Percentiles rank a stretch among this genome's conserved stretches.
Evolutionary conservation across 2,888 invertebrate genomes (phyloP).

Genomic region (Terebella lapidaria): DNA sequence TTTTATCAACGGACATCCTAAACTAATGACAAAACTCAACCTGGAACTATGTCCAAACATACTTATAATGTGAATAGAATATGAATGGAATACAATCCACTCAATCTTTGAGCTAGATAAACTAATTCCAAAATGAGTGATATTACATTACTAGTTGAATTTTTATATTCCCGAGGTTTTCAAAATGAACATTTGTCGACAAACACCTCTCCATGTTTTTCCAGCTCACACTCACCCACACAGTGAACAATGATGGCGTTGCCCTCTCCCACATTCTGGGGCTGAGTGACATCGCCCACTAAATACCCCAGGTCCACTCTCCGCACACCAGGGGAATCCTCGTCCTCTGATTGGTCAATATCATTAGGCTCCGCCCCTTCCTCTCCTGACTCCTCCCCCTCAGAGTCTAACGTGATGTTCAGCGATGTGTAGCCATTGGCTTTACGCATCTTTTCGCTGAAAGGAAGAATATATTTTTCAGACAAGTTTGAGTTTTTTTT

Average conservation of each 20-base stretch:
- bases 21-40: no score
- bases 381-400: constrained; percentile 22
- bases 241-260: constrained; percentile 51
- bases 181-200: no score
- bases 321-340: constrained; percentile 13
- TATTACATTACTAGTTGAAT: no score
- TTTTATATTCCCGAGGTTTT: no score
- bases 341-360: constrained; percentile 19
- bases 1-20: no score
- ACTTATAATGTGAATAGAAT: no score
- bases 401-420: constrained; percentile 29
- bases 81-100: no score
- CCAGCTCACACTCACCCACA: constrained; percentile 39
- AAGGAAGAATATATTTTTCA: constrained; percentile 7
- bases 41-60: no score
- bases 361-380: constrained; percentile 9
- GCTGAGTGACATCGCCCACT: constrained; percentile 53
- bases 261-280: constrained; percentile 28
- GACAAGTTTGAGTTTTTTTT: background rate
- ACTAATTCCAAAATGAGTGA: no score
- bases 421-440: constrained; percentile 36
- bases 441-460: constrained; percentile 41
- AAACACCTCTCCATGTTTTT: no score
- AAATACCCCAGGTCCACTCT: constrained; percentile 41
- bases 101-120: no score